These are phyloP conservation scores for Pollenia amentaria DNA, from an alignment of 2,888 invertebrate species.

Conservation along the genomic window DNA sequence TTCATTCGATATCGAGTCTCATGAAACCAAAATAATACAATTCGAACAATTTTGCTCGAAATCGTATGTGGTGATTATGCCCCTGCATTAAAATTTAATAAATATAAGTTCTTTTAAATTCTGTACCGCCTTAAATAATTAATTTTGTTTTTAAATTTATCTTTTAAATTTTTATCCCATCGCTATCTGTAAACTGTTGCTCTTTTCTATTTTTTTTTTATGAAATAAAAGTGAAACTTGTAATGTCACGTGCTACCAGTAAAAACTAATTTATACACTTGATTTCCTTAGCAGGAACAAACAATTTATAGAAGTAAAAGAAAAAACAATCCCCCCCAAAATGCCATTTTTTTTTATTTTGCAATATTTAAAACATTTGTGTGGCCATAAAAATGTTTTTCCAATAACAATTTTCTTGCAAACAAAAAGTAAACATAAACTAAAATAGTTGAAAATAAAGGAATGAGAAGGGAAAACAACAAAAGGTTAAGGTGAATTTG, in stretches of 20 bases:
- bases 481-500: background rate
- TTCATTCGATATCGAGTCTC: too few species aligned
- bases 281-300: conserved; percentile 49
- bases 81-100: too few species aligned
- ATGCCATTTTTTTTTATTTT: background rate
- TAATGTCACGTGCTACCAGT: conserved; percentile 62
- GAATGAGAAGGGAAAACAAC: background rate
- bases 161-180: background rate
- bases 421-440: conserved; percentile 32
- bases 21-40: too few species aligned
- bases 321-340: conserved; percentile 24
- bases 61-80: too few species aligned
- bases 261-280: conserved; percentile 68
- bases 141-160: background rate
- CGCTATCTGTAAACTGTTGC: conserved; percentile 15
- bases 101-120: too few species aligned
- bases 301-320: conserved; percentile 50
- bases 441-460: conserved; percentile 3
- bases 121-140: too few species aligned
- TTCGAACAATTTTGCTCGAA: too few species aligned
- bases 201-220: background rate
- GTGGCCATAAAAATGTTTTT: conserved; percentile 60
- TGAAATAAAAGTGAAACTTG: conserved; percentile 15
- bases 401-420: conserved; percentile 32
- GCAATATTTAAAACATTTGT: conserved; percentile 44